Conservation (phyloP, 2,888 invertebrate species). For the Pachycephus smyrnensis region DNA sequence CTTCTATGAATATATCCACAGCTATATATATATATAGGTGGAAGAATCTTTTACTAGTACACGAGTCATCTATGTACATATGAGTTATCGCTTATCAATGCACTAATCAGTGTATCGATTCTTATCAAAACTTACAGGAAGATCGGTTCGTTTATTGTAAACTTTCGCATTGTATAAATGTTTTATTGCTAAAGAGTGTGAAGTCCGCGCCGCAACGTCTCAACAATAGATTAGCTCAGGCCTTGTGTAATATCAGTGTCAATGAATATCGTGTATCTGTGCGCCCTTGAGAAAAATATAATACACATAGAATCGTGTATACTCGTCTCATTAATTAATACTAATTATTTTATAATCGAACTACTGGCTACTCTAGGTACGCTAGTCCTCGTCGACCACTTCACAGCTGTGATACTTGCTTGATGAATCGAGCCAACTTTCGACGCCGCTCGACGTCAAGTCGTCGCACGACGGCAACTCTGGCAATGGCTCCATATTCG, state of each 20-base stretch:
- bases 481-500: slow-evolving; percentile 75
- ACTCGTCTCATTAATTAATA: background rate
- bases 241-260: background rate
- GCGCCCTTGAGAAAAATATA: background rate
- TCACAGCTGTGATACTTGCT: slow-evolving; percentile 84
- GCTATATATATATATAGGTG: background rate
- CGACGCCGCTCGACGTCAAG: slow-evolving; percentile 74
- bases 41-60: background rate
- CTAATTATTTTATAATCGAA: background rate
- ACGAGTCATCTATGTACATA: background rate
- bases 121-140: background rate
- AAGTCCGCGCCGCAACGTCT: background rate
- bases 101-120: background rate
- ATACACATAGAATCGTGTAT: background rate
- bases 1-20: background rate
- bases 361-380: slow-evolving; percentile 12
- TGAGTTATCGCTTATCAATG: background rate
- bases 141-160: background rate
- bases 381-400: slow-evolving; percentile 75
- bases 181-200: background rate
- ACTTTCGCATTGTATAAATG: background rate
- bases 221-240: background rate
- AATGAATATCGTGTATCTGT: background rate
- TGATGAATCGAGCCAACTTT: slow-evolving; percentile 80
- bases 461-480: slow-evolving; percentile 77